A percentile compares a stretch with the other conserved stretches of the same genome.
Conservation (phyloP, 2,888 invertebrate species). For the Harpalus rubripes region DNA sequence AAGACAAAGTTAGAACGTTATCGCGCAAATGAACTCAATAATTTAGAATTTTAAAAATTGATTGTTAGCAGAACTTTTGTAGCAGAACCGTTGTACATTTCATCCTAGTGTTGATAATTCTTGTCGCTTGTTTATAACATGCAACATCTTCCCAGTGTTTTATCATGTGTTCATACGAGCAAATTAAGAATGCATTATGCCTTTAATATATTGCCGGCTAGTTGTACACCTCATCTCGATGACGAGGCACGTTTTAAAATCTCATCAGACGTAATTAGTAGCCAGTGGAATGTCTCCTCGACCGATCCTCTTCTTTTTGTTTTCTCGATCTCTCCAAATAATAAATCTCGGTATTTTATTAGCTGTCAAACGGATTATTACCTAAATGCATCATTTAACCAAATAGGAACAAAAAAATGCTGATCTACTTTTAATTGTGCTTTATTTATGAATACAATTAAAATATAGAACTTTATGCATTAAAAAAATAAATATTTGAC, state of each 20-base stretch:
- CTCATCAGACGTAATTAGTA: conserved; percentile 61
- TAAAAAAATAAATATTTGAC: no score
- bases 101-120: background rate
- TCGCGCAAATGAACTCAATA: no score
- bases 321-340: conserved; percentile 34
- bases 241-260: conserved; percentile 55
- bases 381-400: conserved; percentile 26
- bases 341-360: conserved; percentile 43
- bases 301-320: conserved; percentile 35
- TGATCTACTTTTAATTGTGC: conserved; percentile 1
- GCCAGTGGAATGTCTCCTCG: conserved; percentile 51
- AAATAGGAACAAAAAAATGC: conserved; percentile 7
- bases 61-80: no score
- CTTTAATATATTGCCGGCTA: conserved; percentile 56
- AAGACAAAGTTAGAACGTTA: no score
- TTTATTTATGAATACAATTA: conserved; percentile 16
- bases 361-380: conserved; percentile 43
- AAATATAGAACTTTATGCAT: background rate
- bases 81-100: no score
- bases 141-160: conserved; percentile 28
- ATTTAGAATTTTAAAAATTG: no score
- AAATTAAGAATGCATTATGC: conserved; percentile 63
- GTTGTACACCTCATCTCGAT: conserved; percentile 43
- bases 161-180: conserved; percentile 43
- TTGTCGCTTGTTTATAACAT: background rate